Percentiles rank a stretch among this genome's conserved stretches.
Conservation (phyloP, 2,888 invertebrate species). For the Caenorhabditis imperialis region DNA sequence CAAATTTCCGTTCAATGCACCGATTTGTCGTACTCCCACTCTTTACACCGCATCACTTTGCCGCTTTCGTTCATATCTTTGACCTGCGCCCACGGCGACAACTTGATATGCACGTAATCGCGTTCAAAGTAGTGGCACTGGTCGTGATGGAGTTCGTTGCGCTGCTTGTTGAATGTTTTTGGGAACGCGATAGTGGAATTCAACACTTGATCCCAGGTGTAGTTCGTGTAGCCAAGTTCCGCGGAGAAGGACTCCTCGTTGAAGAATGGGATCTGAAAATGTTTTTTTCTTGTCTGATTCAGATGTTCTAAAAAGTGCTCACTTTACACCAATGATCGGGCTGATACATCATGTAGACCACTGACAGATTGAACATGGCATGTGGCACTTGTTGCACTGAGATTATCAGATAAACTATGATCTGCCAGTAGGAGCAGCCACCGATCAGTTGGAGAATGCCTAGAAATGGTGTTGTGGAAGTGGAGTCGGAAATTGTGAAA, state of each 20-base stretch:
- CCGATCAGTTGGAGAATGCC: constrained; percentile 77
- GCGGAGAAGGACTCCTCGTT: constrained; percentile 64
- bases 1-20: constrained; percentile 36
- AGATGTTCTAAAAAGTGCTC: not conserved
- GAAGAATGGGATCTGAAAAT: constrained; percentile 71
- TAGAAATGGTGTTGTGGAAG: no score
- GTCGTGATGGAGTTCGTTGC: constrained; percentile 62
- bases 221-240: constrained; percentile 63
- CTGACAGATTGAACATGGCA: constrained; percentile 77
- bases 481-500: no score
- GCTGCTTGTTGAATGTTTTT: constrained; percentile 60
- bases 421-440: constrained; percentile 77
- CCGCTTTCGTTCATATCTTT: constrained; percentile 44
- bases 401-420: constrained; percentile 76
- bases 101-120: constrained; percentile 62
- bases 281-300: no score
- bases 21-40: constrained; percentile 75
- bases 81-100: constrained; percentile 55
- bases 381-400: constrained; percentile 75
- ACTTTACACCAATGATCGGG: constrained; percentile 78
- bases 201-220: constrained; percentile 74
- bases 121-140: constrained; percentile 68
- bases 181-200: constrained; percentile 72
- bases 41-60: constrained; percentile 54
- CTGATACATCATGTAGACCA: constrained; percentile 78